A percentile compares a stretch with the other conserved stretches of the same genome.
phyloP scores from a whole-genome alignment of 2,888 invertebrate genomes.

The Phrixothrix hirtus region DNA sequence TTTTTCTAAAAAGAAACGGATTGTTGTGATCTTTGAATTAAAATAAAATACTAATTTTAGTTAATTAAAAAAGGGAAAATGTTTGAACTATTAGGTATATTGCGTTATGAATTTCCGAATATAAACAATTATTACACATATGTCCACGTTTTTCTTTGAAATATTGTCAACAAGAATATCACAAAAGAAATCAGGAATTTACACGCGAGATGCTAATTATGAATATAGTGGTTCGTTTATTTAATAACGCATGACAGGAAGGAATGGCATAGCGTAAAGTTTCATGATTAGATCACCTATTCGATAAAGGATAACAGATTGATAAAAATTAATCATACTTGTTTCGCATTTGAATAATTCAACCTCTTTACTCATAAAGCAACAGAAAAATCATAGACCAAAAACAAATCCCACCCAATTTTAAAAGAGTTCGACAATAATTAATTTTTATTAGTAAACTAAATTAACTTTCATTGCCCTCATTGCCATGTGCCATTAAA shows the following conservation, averaged over 20 bases:
- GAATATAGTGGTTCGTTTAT: background rate
- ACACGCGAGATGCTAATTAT: background rate
- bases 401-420: too few relatives aligned
- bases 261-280: background rate
- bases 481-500: too few relatives aligned
- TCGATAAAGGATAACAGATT: too few relatives aligned
- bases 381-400: too few relatives aligned
- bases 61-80: background rate
- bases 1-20: too few relatives aligned
- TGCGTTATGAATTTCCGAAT: background rate
- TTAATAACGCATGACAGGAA: conserved; percentile 1
- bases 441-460: too few relatives aligned
- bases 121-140: background rate
- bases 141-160: background rate
- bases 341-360: too few relatives aligned
- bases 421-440: too few relatives aligned
- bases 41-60: background rate
- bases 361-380: too few relatives aligned
- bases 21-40: background rate
- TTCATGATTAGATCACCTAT: too few relatives aligned
- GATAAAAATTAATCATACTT: too few relatives aligned
- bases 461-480: too few relatives aligned
- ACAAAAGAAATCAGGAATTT: background rate
- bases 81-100: background rate
- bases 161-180: background rate